Conservation (phyloP, 2,797 vertebrate species). For the Centropyge bicolor region DNA sequence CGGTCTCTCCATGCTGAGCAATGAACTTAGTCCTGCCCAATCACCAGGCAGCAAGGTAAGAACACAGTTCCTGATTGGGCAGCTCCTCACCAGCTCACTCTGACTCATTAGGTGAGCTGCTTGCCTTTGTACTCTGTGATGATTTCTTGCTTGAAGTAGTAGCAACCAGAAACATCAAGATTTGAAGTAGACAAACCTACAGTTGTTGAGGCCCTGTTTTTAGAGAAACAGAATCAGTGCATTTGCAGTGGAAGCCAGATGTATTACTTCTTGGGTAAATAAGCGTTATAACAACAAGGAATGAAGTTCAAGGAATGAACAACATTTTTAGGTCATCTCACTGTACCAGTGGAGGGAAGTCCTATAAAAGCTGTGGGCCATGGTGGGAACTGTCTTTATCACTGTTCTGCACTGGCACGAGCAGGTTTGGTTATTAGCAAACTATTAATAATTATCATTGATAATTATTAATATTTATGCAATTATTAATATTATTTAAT, state of each 20-base stretch:
- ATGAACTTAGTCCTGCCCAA: constrained; percentile 92
- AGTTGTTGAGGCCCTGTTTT: too few relatives aligned
- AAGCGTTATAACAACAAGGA: not conserved
- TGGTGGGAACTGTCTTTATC: constrained; percentile 72
- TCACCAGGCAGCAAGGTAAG: constrained; percentile 92
- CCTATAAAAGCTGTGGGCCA: constrained; percentile 24
- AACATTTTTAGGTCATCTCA: not conserved
- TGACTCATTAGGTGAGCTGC: constrained; percentile 31
- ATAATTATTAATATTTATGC: too few relatives aligned
- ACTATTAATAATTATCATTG: too few relatives aligned
- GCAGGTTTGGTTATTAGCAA: too few relatives aligned
- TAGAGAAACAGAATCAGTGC: not conserved
- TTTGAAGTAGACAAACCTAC: not conserved
- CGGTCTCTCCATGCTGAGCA: constrained; percentile 83
- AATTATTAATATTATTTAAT: too few relatives aligned
- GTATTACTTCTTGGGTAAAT: not conserved
- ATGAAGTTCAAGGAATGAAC: not conserved
- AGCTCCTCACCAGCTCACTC: constrained; percentile 46
- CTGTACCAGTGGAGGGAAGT: not conserved
- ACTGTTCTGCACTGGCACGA: too few relatives aligned
- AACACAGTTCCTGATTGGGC: constrained; percentile 71
- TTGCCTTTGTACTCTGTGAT: constrained; percentile 15
- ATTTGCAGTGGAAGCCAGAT: constrained; percentile 12
- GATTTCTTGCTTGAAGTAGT: not conserved
- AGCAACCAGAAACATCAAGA: not conserved